Evolutionary conservation across 2,888 invertebrate species (phyloP).

Genomic region (Strigamia crassipes): DNA sequence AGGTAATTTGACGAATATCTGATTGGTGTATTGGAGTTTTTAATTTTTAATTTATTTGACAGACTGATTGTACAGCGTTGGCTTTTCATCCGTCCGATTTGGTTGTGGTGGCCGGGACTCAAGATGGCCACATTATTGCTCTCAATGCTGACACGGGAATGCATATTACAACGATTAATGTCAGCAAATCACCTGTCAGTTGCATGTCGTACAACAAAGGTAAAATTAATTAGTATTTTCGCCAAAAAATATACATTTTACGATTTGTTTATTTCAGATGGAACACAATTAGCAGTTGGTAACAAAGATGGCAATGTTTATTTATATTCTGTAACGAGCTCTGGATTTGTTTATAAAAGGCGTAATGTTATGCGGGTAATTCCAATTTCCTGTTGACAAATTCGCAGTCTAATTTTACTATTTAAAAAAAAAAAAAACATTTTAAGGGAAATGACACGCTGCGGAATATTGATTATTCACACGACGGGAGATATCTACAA

Average conservation of each 20-base stretch:
- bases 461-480: conserved; percentile 88
- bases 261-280: conserved; percentile 66
- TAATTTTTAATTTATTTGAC: conserved; percentile 54
- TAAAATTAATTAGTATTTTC: neutral
- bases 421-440: neutral
- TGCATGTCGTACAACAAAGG: conserved; percentile 71
- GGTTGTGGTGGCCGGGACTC: conserved; percentile 84
- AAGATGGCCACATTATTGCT: conserved; percentile 84
- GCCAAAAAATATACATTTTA: neutral
- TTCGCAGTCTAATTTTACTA: neutral
- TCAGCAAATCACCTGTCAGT: conserved; percentile 84
- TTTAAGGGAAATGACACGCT: conserved; percentile 66
- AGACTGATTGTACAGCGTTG: conserved; percentile 85
- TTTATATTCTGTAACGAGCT: conserved; percentile 80
- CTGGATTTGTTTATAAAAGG: conserved; percentile 79
- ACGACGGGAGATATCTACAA: conserved; percentile 83
- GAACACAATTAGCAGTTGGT: conserved; percentile 84
- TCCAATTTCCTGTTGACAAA: neutral
- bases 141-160: conserved; percentile 85
- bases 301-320: conserved; percentile 87
- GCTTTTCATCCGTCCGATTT: conserved; percentile 87
- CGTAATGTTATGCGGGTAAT: conserved; percentile 54
- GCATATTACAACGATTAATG: conserved; percentile 80
- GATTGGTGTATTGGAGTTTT: neutral
- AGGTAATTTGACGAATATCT: conserved; percentile 59